Base-by-base conservation (phyloP, 2,113 vertebrate species). In the Nyctibius bracteatus region DNA sequence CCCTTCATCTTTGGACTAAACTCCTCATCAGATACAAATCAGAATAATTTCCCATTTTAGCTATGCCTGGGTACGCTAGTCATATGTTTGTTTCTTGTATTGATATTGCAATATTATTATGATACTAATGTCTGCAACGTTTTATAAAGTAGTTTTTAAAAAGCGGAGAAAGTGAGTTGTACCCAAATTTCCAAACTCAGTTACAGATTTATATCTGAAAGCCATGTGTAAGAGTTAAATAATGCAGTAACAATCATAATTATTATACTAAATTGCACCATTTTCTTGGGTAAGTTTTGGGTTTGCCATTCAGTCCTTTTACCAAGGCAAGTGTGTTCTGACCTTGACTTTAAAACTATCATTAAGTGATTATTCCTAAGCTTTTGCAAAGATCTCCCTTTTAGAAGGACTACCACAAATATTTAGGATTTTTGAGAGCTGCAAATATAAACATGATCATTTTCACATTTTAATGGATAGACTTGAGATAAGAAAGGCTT, bases 391-490 rank as follows among this genome's bases (percentile, higher is more conserved):
- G 19, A 44, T 49, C 3, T 86, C 19, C 15, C 15, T 33, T 74
- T 75, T 35, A 72, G 70, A 74, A 63, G 4, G 12, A 46, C 15
- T 81, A 67, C 25, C 15, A 77, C 3, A 78, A 66, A 59, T 67
- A 63, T 67, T 59, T 52, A 27, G 5, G 2, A 0, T 67, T 74
- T 89, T 62, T 67, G 28, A 57, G 6, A 23, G 11, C 14, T 93
- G 31, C 2, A 77, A 75, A 77, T 82, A 67, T 33, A 92, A 87
- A 82, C 44, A 72, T 37, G 18, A 14, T 4, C 5, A 55, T 72
- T 92, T 95, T 82, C 54, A 68, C 79, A 57, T 93, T 86, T 93
- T 93, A 75, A 59, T 30, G 61, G 41, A 68, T 41, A 27, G 13
- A 41, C 16, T 5, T 57, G 24, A 61, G 27, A 61, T 72, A 77